These are phyloP conservation scores for Subacronicta megacephala DNA, from an alignment of 2,888 invertebrate species.

Conservation along the genomic window DNA sequence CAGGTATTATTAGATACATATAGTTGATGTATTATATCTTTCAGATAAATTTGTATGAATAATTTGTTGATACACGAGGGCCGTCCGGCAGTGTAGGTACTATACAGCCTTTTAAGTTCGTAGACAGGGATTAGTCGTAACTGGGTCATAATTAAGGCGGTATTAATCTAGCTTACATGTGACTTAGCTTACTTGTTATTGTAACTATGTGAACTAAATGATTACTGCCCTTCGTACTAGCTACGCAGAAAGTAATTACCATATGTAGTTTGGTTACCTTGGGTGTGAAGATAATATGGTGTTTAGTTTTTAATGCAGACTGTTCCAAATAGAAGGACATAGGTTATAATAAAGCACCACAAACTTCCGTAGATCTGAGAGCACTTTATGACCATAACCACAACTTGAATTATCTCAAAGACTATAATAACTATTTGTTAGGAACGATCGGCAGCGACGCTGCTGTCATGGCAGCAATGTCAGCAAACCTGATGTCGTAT, in stretches of 20 bases:
- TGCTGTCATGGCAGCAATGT: constrained; percentile 1
- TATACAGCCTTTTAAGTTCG: too few species aligned
- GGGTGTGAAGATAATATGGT: constrained; percentile 1
- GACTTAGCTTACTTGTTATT: background rate
- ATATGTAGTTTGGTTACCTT: constrained; percentile 1
- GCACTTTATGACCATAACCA: background rate
- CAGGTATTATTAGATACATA: too few species aligned
- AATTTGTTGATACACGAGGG: too few species aligned
- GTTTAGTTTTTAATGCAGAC: constrained; percentile 6
- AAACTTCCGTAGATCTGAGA: background rate
- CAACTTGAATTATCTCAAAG: background rate
- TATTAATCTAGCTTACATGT: too few species aligned
- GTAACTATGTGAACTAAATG: background rate
- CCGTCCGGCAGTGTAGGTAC: too few species aligned
- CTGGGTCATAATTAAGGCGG: too few species aligned
- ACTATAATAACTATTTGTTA: too few species aligned
- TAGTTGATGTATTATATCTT: too few species aligned
- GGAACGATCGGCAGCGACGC: background rate
- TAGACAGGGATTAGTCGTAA: too few species aligned
- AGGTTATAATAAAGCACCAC: background rate
- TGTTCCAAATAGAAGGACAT: constrained; percentile 13
- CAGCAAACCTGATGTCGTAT: background rate
- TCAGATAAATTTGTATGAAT: too few species aligned
- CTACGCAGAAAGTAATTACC: background rate
- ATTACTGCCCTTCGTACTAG: background rate